phyloP scores from a whole-genome alignment of 2,888 invertebrate genomes.

The Athalia cordata region DNA sequence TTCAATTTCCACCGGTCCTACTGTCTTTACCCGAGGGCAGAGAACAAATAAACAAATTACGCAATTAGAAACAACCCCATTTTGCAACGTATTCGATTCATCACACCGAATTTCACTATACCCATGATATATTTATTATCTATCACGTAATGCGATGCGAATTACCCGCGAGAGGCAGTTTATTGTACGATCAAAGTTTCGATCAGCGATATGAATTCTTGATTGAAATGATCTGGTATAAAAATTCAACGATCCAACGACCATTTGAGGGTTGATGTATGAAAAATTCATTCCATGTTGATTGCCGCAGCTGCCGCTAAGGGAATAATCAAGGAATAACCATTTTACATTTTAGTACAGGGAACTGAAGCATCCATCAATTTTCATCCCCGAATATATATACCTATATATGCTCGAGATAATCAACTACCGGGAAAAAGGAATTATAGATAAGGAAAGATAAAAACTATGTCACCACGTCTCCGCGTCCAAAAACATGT shows the following conservation, averaged over 20 bases:
- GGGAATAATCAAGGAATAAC: constrained; percentile 23
- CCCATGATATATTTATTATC: neutral
- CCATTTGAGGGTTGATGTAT: neutral
- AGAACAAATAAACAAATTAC: constrained; percentile 64
- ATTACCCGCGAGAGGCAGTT: neutral
- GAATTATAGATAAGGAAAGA: constrained; percentile 2
- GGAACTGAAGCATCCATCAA: constrained; percentile 15
- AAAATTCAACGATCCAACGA: neutral
- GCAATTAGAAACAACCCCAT: constrained; percentile 62
- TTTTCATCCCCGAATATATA: neutral
- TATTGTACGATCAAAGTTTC: constrained; percentile 9
- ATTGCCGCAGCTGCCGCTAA: constrained; percentile 1
- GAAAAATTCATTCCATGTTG: constrained; percentile 5
- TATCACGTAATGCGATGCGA: neutral
- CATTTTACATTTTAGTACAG: constrained; percentile 15
- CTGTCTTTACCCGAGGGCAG: constrained; percentile 53
- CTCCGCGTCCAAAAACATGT: constrained; percentile 26
- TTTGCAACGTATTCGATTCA: constrained; percentile 48
- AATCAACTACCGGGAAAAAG: too few species aligned
- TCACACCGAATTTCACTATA: constrained; percentile 38
- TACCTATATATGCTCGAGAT: neutral
- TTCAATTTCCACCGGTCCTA: constrained; percentile 66
- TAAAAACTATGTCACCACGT: constrained; percentile 27
- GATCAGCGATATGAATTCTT: constrained; percentile 21
- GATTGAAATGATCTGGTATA: constrained; percentile 9